Evolutionary conservation across 2,797 vertebrate genomes (phyloP), one percentile per base, ranked within the genome.

Genomic region (Thamnophis elegans): DNA sequence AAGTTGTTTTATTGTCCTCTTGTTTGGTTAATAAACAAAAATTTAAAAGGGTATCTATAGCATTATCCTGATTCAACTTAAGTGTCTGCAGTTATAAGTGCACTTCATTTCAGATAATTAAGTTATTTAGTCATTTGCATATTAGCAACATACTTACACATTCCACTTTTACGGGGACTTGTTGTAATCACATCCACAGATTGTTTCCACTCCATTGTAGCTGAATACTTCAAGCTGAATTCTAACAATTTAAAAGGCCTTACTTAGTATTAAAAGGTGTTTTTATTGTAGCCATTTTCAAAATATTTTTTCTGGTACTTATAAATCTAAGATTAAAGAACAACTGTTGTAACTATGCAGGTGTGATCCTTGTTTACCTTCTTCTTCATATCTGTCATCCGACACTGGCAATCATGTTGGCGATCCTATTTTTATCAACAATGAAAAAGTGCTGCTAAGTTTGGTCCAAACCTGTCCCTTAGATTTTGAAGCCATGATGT

Each of bases 61-160:
- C 92, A 94, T 97, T 95, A 95, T 96, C 96, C 93, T 94, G 94
- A 96, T 97, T 96, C 65, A 90, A 94, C 91, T 94, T 97, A 96
- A 97, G 97, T 96, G 95, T 97, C 97, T 97, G 96, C 88, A 95
- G 91, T 96, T 97, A 54, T 94, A 96, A 98, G 97, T 97, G 97
- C 96, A 96, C 97, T 98, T 97, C 97, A 98, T 97, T 97, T 96
- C 96, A 96, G 96, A 95, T 98, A 97, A 98, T 98, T 97, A 97
- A 96, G 96, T 97, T 97, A 97, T 97, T 98, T 96, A 98, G 97
- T 98, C 97, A 97, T 98, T 98, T 97, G 96, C 97, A 97, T 96
- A 97, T 97, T 97, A 98, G 96, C 94, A 90, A 92, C 3, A 91
- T 97, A 86, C 94, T 96, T 96, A 93, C 96, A 94, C 96, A 96